Conservation (phyloP, 2,888 invertebrate genomes). For the Microplitis manilae region DNA sequence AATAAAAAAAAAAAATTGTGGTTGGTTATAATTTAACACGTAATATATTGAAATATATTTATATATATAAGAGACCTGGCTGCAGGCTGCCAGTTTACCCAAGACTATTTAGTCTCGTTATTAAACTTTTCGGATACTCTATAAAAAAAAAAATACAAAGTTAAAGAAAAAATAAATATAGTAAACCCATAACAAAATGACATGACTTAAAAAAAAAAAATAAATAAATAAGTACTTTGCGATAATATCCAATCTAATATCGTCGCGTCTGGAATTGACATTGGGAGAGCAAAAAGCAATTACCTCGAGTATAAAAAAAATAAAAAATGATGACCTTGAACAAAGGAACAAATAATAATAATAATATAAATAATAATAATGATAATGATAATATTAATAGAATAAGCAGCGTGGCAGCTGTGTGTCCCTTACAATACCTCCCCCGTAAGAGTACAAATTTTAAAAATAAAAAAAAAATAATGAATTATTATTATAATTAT, state of each 20-base stretch:
- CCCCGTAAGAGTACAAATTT: slow-evolving; percentile 71
- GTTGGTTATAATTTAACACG: slow-evolving; percentile 40
- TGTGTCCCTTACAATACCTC: slow-evolving; percentile 66
- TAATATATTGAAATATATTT: slow-evolving; percentile 23
- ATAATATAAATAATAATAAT: slow-evolving; percentile 46
- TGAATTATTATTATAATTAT: slow-evolving; percentile 61
- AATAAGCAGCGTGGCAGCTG: slow-evolving; percentile 56
- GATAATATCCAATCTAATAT: slow-evolving; percentile 49
- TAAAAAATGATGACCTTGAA: slow-evolving; percentile 30
- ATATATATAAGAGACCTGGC: slow-evolving; percentile 55
- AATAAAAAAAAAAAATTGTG: slow-evolving; percentile 29
- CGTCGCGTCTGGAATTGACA: slow-evolving; percentile 51
- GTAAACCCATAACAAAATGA: slow-evolving; percentile 8
- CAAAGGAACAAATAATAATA: slow-evolving; percentile 46
- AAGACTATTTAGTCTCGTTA: slow-evolving; percentile 52
- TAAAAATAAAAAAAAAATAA: slow-evolving; percentile 60
- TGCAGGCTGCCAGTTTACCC: slow-evolving; percentile 55
- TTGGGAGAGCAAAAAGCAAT: slow-evolving; percentile 41
- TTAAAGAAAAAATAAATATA: slow-evolving; percentile 27
- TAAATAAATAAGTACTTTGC: slow-evolving; percentile 16
- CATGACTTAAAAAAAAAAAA: slow-evolving; percentile 6
- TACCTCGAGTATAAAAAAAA: slow-evolving; percentile 38
- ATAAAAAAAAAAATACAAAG: slow-evolving; percentile 39
- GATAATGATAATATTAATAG: slow-evolving; percentile 31
- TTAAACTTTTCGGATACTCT: slow-evolving; percentile 17